phyloP scores from a whole-genome alignment of 2,113 vertebrate species.

The Coregonus clupeaformis region DNA sequence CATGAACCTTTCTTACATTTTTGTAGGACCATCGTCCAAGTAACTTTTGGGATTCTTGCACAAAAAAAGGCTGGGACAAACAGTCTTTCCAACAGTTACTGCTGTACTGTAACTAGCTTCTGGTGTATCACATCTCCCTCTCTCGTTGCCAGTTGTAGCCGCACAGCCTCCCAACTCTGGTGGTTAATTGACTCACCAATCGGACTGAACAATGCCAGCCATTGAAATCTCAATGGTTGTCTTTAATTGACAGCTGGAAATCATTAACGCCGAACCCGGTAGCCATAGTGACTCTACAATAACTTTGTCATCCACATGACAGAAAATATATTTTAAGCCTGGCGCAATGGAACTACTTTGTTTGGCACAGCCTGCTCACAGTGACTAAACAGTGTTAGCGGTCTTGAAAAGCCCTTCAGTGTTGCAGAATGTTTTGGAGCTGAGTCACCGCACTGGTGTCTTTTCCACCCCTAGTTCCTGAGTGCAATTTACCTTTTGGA shows the following conservation, averaged over 20 bases:
- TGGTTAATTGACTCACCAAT: constrained; percentile 62
- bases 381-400: not conserved
- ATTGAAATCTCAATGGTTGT: constrained; percentile 64
- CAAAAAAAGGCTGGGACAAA: constrained; percentile 28
- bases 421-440: constrained; percentile 36
- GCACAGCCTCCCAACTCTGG: constrained; percentile 39
- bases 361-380: not conserved
- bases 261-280: constrained; percentile 60
- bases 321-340: constrained; percentile 27
- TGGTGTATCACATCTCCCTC: constrained; percentile 66
- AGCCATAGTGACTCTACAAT: constrained; percentile 59
- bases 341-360: constrained; percentile 8
- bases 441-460: constrained; percentile 55
- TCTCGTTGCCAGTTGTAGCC: constrained; percentile 53
- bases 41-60: constrained; percentile 22
- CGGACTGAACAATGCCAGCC: constrained; percentile 67
- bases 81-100: constrained; percentile 52
- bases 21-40: too few species aligned
- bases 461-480: constrained; percentile 55
- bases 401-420: constrained; percentile 47
- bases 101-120: constrained; percentile 39
- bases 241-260: constrained; percentile 64
- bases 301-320: constrained; percentile 50
- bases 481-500: constrained; percentile 58
- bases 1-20: not conserved